A percentile compares a stretch with the other conserved stretches of the same genome.
phyloP scores from a whole-genome alignment of 1,140 invertebrate genomes.

The Manduca sexta region DNA sequence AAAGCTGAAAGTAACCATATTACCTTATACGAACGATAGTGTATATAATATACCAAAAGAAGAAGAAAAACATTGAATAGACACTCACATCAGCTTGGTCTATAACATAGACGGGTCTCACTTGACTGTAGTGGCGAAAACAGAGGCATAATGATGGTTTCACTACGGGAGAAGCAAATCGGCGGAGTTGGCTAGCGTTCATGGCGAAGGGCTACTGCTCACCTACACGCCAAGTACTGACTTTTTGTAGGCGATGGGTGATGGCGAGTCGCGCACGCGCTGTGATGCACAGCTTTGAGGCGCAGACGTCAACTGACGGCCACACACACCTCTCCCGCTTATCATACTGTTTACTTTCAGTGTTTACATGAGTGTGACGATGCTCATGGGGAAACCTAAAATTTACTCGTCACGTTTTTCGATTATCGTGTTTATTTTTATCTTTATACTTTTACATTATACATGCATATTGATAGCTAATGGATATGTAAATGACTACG shows the following conservation, averaged over 20 bases:
- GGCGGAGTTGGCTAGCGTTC: slow-evolving; percentile 51
- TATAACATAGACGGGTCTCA: slow-evolving; percentile 64
- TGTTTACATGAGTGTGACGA: slow-evolving; percentile 41
- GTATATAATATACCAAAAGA: not conserved
- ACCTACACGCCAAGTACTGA: slow-evolving; percentile 2
- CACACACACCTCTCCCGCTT: slow-evolving; percentile 29
- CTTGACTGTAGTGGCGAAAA: slow-evolving; percentile 58
- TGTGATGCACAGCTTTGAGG: slow-evolving; percentile 27
- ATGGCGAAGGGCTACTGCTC: slow-evolving; percentile 27
- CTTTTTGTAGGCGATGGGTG: slow-evolving; percentile 14
- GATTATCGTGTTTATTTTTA: not conserved
- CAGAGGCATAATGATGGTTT: slow-evolving; percentile 36
- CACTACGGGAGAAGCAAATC: slow-evolving; percentile 31
- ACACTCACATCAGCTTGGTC: slow-evolving; percentile 57
- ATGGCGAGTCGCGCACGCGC: slow-evolving; percentile 25
- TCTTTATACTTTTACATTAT: not conserved
- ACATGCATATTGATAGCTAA: not conserved
- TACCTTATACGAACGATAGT: too few species aligned
- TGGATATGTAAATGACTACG: too few species aligned
- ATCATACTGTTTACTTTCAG: slow-evolving; percentile 38
- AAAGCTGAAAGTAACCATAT: too few species aligned
- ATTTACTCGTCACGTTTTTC: not conserved
- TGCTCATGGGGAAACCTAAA: slow-evolving; percentile 26
- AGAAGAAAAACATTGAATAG: slow-evolving; percentile 18
- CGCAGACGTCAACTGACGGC: slow-evolving; percentile 58